These are phyloP conservation scores for Urocitellus parryii DNA, from an alignment of 2,113 vertebrate genomes.

Conservation along the genomic window DNA sequence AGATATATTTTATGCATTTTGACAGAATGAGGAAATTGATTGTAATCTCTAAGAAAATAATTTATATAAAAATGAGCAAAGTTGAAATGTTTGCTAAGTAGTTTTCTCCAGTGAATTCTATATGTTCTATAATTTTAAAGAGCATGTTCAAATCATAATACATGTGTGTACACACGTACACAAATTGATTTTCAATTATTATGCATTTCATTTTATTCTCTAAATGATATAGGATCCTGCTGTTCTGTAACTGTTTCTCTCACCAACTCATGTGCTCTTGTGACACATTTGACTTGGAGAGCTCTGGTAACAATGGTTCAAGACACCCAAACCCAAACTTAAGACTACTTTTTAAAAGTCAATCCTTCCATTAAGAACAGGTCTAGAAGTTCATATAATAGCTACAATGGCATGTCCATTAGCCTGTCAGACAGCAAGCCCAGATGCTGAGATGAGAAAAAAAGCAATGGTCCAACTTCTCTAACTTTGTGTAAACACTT, in stretches of 20 bases:
- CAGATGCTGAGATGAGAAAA: not conserved
- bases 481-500: not conserved
- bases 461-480: not conserved
- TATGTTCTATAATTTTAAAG: not conserved
- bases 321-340: not conserved
- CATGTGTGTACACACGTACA: too few relatives aligned
- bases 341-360: not conserved
- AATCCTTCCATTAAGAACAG: not conserved
- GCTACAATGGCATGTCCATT: not conserved
- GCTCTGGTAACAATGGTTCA: not conserved
- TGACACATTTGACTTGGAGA: not conserved
- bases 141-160: not conserved
- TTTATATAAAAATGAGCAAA: constrained; percentile 28
- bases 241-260: not conserved
- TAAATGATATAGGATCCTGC: constrained; percentile 19
- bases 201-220: not conserved
- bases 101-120: constrained; percentile 3
- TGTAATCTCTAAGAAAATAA: constrained; percentile 15
- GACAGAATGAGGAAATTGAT: not conserved
- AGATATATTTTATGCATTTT: not conserved
- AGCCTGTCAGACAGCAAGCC: not conserved
- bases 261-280: not conserved
- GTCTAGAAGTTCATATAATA: not conserved
- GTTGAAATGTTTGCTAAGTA: constrained; percentile 22
- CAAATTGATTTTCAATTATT: too few relatives aligned